Percentiles rank a stretch among this genome's conserved stretches.
phyloP scores from a whole-genome alignment of 2,888 invertebrate genomes.

The Hedya salicella region DNA sequence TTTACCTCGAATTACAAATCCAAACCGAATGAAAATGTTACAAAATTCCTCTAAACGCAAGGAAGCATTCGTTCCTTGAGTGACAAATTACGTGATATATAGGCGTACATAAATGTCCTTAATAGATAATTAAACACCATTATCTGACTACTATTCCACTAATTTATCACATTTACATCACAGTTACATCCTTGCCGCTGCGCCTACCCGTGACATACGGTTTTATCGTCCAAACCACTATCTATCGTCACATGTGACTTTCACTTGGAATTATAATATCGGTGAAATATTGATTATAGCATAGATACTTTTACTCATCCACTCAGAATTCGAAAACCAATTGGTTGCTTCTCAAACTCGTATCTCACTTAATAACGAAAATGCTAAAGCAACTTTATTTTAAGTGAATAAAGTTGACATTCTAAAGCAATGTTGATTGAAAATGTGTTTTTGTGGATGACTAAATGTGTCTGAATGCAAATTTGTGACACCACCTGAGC shows the following conservation, averaged over 20 bases:
- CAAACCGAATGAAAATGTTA: not conserved
- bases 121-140: not conserved
- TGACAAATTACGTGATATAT: slow-evolving; percentile 7
- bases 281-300: slow-evolving; percentile 49
- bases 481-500: slow-evolving; percentile 30
- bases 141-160: slow-evolving; percentile 1
- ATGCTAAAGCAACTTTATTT: not conserved
- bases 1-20: too few relatives aligned
- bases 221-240: slow-evolving; percentile 12
- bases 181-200: not conserved
- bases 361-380: not conserved
- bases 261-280: slow-evolving; percentile 49
- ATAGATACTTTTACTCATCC: slow-evolving; percentile 48
- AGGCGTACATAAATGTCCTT: slow-evolving; percentile 5
- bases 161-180: slow-evolving; percentile 4
- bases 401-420: not conserved
- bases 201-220: not conserved
- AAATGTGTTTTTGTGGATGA: not conserved
- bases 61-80: not conserved
- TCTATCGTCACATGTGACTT: slow-evolving; percentile 46
- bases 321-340: slow-evolving; percentile 39
- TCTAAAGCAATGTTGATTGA: not conserved
- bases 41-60: not conserved
- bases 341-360: not conserved
- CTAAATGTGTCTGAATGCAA: slow-evolving; percentile 30